Conservation (phyloP, 1,140 invertebrate genomes). For the Papilio helenus region DNA sequence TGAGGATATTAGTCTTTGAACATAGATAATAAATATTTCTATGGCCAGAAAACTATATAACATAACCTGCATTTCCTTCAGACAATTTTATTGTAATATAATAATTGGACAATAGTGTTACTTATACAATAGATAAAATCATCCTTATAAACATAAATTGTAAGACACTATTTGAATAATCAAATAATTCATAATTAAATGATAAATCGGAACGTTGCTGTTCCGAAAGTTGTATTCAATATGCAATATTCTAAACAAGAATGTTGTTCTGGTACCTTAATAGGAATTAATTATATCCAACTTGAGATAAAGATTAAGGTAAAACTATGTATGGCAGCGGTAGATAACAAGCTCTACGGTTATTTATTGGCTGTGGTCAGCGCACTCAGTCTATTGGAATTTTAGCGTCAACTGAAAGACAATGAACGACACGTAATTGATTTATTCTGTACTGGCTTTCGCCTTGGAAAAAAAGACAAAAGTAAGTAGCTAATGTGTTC, state of each 20-base stretch:
- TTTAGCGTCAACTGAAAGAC: conserved; percentile 15
- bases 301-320: conserved; percentile 53
- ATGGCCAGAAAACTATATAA: neutral
- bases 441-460: neutral
- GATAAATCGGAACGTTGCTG: conserved; percentile 11
- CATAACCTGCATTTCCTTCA: neutral
- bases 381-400: conserved; percentile 26
- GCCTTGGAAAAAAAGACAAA: no score
- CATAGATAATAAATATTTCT: neutral
- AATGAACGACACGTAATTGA: neutral
- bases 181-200: neutral
- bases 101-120: neutral
- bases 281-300: conserved; percentile 77
- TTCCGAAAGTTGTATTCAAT: conserved; percentile 36
- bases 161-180: neutral
- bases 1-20: neutral
- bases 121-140: neutral
- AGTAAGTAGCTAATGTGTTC: no score
- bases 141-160: conserved; percentile 28
- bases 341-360: conserved; percentile 50
- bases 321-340: conserved; percentile 34
- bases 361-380: conserved; percentile 55
- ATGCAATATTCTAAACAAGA: conserved; percentile 63
- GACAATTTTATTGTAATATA: neutral
- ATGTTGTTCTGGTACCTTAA: conserved; percentile 68